Base-by-base conservation (phyloP, 2,113 vertebrate species). In the human region DNA sequence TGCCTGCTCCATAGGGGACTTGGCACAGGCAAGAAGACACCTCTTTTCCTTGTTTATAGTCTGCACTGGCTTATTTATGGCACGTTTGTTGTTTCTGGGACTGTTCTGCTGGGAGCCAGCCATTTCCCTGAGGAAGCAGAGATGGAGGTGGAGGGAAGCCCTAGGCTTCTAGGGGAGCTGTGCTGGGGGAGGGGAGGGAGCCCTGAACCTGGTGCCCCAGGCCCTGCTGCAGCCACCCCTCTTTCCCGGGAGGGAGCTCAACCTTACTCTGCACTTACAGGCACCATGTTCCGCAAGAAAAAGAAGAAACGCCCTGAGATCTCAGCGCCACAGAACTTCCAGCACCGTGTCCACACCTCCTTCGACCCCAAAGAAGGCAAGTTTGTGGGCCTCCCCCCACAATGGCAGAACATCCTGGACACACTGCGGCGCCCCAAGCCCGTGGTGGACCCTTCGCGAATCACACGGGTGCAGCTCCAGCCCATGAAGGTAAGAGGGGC, bases 251-350 rank as follows among this genome's bases (percentile, higher is more conserved):
- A 64, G n/a, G 32, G 30, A 61, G 16, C 61, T 85, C 64, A 81
- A 72, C 25, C 4, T 35, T 14, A 40, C 70, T 45, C 35, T 93
- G 30, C 52, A 32, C 35, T 81, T 1, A 0, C 95, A 99, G 98
- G 92, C 97, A 99, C 76, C 97, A 99, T 99, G 99, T 99, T 99
- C 98, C 99, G 99, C 66, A 99, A 99, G 98, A 99, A 99, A 98
- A 99, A 99, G 98, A 99, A 99, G 99, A 99, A 99, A 99, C 99
- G 99, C 95, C 99, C 99, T 0, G 99, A 99, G 98, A 99, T 99
- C 98, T 99, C 99, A 0, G 99, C 99, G 88, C 99, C 99, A 0
- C 99, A 99, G 98, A 99, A 99, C 98, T 99, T 99, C 66, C 99
- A 99, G 98, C 99, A 99, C 96, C 99, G 99, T 0, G 99, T 99